Evolutionary conservation across 1,140 invertebrate genomes (phyloP).

Genomic region (Heliothis virescens): DNA sequence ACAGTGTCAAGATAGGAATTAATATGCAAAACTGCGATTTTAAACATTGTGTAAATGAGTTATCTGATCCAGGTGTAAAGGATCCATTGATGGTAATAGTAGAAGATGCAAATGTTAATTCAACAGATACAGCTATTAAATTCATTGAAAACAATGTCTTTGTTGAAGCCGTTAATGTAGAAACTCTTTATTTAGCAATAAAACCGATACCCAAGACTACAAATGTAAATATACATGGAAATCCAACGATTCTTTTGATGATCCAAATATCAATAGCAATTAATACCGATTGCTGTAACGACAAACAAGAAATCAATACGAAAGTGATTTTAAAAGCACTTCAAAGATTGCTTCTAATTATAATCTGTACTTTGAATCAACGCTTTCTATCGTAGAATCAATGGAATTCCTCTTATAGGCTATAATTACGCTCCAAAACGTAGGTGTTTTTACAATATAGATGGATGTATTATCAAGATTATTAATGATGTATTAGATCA

Average conservation of each 20-base stretch:
- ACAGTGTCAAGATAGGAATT: constrained; percentile 35
- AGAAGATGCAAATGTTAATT: neutral
- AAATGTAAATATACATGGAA: no score
- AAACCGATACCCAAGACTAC: no score
- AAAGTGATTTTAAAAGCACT: neutral
- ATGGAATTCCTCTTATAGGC: constrained; percentile 32
- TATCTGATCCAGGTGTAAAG: neutral
- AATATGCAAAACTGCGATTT: constrained; percentile 11
- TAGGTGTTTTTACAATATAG: constrained; percentile 38
- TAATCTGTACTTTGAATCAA: constrained; percentile 6
- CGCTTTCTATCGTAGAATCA: constrained; percentile 36
- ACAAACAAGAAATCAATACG: neutral
- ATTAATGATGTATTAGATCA: constrained; percentile 34
- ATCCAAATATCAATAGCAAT: neutral
- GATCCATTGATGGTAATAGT: neutral
- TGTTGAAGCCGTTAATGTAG: neutral
- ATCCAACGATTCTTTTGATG: no score
- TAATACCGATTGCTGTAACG: neutral
- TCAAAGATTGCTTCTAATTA: no score
- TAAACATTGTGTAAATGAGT: neutral
- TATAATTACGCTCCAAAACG: constrained; percentile 38
- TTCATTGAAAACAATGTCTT: neutral
- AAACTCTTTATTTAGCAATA: neutral
- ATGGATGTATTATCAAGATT: constrained; percentile 30
- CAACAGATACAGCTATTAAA: neutral